Percentiles rank a stretch among this genome's conserved stretches.
These are phyloP conservation scores for Cettia cetti DNA, from an alignment of 2,113 vertebrate genomes.

Conservation along the genomic window DNA sequence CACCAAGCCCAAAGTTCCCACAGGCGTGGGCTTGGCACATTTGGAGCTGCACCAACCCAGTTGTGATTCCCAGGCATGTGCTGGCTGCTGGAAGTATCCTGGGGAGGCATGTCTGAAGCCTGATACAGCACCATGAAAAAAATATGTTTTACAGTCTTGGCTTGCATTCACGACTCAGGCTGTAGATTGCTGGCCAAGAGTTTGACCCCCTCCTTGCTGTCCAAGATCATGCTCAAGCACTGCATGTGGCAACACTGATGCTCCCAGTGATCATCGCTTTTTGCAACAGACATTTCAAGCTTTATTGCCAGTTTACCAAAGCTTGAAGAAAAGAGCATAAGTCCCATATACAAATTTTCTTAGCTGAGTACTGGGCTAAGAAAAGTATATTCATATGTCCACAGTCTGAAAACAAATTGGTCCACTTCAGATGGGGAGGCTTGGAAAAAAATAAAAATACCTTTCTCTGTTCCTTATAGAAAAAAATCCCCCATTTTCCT, in stretches of 20 bases:
- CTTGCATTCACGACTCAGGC: not conserved
- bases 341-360: not conserved
- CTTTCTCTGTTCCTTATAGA: not conserved
- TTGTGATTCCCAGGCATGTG: not conserved
- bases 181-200: not conserved
- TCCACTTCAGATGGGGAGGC: not conserved
- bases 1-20: not conserved
- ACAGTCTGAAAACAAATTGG: not conserved
- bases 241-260: not conserved
- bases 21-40: accelerated
- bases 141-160: not conserved
- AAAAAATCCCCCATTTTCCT: not conserved
- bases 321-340: not conserved
- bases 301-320: not conserved
- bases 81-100: not conserved
- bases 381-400: not conserved
- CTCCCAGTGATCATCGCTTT: not conserved
- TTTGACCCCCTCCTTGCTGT: not conserved
- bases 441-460: not conserved
- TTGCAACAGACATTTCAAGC: not conserved
- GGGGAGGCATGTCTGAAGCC: accelerated
- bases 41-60: not conserved
- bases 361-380: not conserved
- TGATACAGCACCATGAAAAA: not conserved
- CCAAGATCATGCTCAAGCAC: accelerated